Conservation (phyloP, 2,888 invertebrate species). For the Noctua fimbriata region DNA sequence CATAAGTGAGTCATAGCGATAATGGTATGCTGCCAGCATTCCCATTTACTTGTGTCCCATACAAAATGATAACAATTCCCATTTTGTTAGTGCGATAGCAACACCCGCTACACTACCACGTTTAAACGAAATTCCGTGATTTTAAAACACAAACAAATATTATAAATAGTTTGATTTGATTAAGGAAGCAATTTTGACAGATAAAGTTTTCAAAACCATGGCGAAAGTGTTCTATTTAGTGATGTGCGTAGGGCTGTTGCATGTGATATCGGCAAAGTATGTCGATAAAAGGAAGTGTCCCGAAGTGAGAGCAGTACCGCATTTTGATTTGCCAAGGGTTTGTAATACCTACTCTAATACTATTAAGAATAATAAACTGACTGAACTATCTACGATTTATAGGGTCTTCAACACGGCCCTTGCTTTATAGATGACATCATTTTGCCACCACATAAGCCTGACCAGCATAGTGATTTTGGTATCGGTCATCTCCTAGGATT, state of each 20-base stretch:
- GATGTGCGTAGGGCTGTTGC: conserved; percentile 68
- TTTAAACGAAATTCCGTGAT: conserved; percentile 49
- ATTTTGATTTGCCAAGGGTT: conserved; percentile 94
- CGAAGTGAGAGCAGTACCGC: conserved; percentile 94
- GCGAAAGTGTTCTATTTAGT: conserved; percentile 69
- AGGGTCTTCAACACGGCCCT: background rate
- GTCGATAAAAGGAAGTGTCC: conserved; percentile 93
- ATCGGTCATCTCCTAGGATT: background rate
- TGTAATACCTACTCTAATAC: conserved; percentile 52
- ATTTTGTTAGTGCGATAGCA: conserved; percentile 85
- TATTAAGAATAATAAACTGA: background rate
- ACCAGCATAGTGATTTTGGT: background rate
- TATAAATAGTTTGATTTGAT: background rate
- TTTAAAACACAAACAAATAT: conserved; percentile 5
- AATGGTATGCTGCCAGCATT: conserved; percentile 86
- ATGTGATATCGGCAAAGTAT: conserved; percentile 74
- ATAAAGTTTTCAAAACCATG: conserved; percentile 62
- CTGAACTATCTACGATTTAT: background rate
- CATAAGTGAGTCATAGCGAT: conserved; percentile 81
- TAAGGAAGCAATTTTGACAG: background rate
- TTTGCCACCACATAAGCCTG: background rate
- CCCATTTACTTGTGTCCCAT: conserved; percentile 86
- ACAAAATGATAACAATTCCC: conserved; percentile 88
- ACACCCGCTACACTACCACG: conserved; percentile 80
- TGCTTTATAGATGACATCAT: conserved; percentile 21